Conservation (phyloP, 2,888 invertebrate genomes). For the Imbricaverruca yamaguchii region DNA sequence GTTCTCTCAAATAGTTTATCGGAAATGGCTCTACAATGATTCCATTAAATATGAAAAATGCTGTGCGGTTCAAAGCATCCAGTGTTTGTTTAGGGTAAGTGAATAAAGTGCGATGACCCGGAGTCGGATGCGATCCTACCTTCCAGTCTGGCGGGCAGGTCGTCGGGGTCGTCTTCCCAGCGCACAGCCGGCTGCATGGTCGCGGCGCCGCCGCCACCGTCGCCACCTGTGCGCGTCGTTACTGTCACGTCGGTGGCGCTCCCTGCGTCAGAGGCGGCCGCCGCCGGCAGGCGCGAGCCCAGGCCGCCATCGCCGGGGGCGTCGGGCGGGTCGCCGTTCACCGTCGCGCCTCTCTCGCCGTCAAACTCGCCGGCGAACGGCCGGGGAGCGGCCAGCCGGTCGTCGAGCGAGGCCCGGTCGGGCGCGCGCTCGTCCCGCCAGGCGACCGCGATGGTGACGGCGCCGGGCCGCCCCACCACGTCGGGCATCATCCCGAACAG, state of each 20-base stretch:
- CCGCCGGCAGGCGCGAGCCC: neutral
- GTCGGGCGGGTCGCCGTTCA: neutral
- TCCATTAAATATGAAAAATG: no score
- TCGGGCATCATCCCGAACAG: conserved; percentile 8
- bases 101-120: no score
- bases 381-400: no score
- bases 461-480: neutral
- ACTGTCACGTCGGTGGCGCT: neutral
- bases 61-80: no score
- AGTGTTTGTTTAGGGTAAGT: no score
- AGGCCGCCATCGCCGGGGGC: neutral
- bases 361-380: no score
- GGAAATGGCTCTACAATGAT: no score
- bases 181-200: neutral
- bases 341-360: neutral
- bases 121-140: neutral
- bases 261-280: neutral
- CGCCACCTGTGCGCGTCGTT: neutral
- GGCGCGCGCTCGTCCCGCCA: neutral
- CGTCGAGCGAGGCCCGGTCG: no score
- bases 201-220: neutral
- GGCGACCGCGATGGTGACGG: neutral
- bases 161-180: neutral
- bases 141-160: conserved; percentile 1
- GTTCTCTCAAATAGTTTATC: no score